Evolutionary conservation across 2,113 vertebrate species (phyloP).

Genomic region (Archilochus colubris): DNA sequence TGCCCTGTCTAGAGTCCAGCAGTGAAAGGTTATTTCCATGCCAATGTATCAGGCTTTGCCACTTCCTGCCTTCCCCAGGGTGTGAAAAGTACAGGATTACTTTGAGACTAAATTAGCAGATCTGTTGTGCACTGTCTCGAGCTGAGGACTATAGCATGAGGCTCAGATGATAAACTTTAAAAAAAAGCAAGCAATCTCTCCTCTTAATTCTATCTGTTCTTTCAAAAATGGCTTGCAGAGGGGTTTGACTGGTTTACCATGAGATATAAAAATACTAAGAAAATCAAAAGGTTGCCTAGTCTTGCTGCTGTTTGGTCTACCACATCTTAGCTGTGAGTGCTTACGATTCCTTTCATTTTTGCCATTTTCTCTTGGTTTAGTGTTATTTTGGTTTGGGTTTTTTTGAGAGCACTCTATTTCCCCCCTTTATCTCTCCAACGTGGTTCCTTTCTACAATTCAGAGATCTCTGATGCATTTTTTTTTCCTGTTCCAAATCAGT

Average conservation of each 20-base stretch:
- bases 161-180: background rate
- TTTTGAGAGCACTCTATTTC: background rate
- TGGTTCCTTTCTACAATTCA: background rate
- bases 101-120: background rate
- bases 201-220: background rate
- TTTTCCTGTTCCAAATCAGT: background rate
- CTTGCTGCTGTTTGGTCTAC: background rate
- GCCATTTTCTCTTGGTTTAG: background rate
- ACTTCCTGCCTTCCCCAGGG: background rate
- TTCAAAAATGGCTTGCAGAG: accelerated
- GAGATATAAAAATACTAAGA: conserved; percentile 1
- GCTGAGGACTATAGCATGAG: background rate
- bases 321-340: background rate
- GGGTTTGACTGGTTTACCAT: background rate
- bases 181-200: background rate
- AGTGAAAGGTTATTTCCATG: background rate
- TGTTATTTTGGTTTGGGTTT: background rate
- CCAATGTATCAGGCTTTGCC: background rate
- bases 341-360: background rate
- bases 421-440: background rate
- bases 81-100: background rate
- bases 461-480: background rate
- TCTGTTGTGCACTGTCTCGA: background rate
- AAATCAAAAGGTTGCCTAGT: background rate
- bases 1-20: background rate